Conservation (phyloP, 2,113 vertebrate species). For the Thomomys bottae region DNA sequence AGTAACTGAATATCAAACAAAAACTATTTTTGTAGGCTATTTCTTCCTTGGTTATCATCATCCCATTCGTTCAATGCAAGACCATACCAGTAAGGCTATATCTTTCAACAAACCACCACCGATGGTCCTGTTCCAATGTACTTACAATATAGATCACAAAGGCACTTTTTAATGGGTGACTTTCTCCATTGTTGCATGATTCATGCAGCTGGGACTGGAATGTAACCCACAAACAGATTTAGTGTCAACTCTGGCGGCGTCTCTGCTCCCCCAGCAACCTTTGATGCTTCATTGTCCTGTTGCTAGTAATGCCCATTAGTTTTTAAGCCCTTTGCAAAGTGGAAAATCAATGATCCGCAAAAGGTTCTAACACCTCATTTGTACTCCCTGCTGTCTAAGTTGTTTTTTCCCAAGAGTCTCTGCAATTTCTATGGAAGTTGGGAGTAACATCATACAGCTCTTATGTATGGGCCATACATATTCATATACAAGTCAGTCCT, state of each 20-base stretch:
- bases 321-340: conserved; percentile 57
- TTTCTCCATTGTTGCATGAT: conserved; percentile 75
- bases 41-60: conserved; percentile 65
- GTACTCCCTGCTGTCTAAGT: conserved; percentile 25
- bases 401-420: conserved; percentile 39
- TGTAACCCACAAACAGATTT: conserved; percentile 72
- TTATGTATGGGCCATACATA: neutral
- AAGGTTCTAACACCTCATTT: conserved; percentile 36
- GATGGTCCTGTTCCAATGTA: conserved; percentile 67
- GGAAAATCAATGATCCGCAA: neutral
- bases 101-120: conserved; percentile 59
- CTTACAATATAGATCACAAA: conserved; percentile 73
- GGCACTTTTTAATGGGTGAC: conserved; percentile 72
- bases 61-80: conserved; percentile 9
- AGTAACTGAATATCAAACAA: neutral
- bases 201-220: conserved; percentile 68
- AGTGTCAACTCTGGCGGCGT: conserved; percentile 55
- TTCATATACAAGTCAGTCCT: conserved; percentile 44
- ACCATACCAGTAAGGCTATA: neutral
- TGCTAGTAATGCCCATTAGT: neutral
- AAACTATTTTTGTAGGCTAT: conserved; percentile 49
- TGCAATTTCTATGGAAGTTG: conserved; percentile 44
- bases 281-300: conserved; percentile 62
- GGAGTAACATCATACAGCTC: neutral
- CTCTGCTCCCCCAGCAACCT: conserved; percentile 56